phyloP scores from a whole-genome alignment of 2,113 vertebrate species.

The Anhinga rufa region DNA sequence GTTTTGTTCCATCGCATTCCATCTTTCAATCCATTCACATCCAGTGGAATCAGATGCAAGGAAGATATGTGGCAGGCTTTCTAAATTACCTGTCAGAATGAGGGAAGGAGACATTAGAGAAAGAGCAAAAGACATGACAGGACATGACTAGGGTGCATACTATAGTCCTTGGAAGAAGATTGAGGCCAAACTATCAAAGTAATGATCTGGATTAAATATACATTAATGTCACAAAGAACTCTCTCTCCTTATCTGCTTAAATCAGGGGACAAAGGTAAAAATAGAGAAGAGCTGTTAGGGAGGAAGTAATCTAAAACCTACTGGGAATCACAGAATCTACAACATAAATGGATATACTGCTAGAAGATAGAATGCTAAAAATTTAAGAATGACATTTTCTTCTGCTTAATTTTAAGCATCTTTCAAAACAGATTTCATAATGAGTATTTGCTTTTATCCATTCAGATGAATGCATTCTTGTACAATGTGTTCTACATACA shows the following conservation, averaged over 20 bases:
- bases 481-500: neutral
- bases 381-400: neutral
- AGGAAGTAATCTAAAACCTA: neutral
- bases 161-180: neutral
- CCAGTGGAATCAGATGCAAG: constrained; percentile 1
- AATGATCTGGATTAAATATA: constrained; percentile 24
- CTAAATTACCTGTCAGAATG: constrained; percentile 59
- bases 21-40: neutral
- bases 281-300: neutral
- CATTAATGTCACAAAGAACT: neutral
- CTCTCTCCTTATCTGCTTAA: neutral
- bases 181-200: neutral
- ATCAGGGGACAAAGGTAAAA: neutral
- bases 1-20: constrained; percentile 1
- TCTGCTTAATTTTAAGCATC: neutral
- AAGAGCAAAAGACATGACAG: constrained; percentile 6
- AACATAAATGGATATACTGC: neutral
- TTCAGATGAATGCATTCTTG: neutral
- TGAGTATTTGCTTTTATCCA: neutral
- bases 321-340: neutral
- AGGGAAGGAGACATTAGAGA: neutral
- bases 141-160: neutral
- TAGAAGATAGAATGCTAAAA: neutral
- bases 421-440: neutral
- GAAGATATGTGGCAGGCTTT: constrained; percentile 4